Percentiles rank a stretch among this genome's conserved stretches.
Evolutionary conservation across 2,888 invertebrate species (phyloP).

Genomic region (Dendrolimus pini): DNA sequence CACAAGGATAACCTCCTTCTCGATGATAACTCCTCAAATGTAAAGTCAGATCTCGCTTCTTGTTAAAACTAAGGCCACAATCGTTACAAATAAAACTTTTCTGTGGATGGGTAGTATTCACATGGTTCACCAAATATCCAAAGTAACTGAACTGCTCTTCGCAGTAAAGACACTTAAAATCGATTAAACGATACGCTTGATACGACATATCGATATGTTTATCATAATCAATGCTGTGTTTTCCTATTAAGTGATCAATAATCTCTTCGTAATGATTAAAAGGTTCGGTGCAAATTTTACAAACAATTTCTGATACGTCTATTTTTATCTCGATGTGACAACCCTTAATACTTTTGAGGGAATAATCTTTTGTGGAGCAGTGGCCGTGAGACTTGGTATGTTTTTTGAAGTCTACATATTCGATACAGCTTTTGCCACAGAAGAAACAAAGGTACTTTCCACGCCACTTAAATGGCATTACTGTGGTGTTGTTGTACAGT

Average conservation of each 20-base stretch:
- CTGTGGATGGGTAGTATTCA: conserved; percentile 42
- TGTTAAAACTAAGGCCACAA: conserved; percentile 47
- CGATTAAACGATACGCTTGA: conserved; percentile 44
- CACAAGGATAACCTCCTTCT: conserved; percentile 45
- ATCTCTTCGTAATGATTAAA: conserved; percentile 40
- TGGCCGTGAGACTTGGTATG: conserved; percentile 51
- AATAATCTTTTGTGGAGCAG: conserved; percentile 41
- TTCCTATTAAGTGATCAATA: conserved; percentile 48
- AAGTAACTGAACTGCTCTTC: conserved; percentile 46
- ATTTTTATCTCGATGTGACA: conserved; percentile 49
- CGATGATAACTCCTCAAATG: conserved; percentile 46
- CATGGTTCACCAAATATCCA: conserved; percentile 45
- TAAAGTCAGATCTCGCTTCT: conserved; percentile 41
- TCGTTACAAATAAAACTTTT: conserved; percentile 49
- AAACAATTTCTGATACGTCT: conserved; percentile 52
- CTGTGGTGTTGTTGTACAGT: conserved; percentile 57
- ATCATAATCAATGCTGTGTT: conserved; percentile 50
- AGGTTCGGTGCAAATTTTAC: conserved; percentile 47
- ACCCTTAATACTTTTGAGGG: conserved; percentile 44
- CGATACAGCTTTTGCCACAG: conserved; percentile 42
- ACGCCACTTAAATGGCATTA: conserved; percentile 66
- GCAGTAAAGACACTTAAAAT: conserved; percentile 46
- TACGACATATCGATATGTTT: conserved; percentile 40
- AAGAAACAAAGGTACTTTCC: conserved; percentile 55
- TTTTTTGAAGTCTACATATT: conserved; percentile 47